A percentile compares a stretch with the other conserved stretches of the same genome.
Conservation (phyloP, 2,888 invertebrate genomes). For the Drosophila multiciliata region DNA sequence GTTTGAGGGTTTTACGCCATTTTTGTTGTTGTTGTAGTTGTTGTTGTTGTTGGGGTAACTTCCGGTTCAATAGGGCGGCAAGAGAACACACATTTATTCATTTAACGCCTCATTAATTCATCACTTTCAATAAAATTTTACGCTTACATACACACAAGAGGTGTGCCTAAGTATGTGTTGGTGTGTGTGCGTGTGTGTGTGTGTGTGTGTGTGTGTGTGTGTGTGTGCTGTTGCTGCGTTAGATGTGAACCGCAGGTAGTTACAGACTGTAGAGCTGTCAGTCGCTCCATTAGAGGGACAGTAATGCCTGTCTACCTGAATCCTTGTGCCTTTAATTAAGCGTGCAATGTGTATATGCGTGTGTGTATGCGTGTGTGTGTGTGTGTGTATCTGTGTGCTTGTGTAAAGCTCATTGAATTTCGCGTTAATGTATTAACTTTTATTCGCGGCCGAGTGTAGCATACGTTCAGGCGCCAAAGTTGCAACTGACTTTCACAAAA, state of each 20-base stretch:
- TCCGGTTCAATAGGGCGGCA: constrained; percentile 83
- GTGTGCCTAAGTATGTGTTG: constrained; percentile 26
- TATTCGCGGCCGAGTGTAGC: constrained; percentile 45
- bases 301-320: constrained; percentile 43
- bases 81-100: constrained; percentile 71
- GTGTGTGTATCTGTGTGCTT: background rate
- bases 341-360: constrained; percentile 41
- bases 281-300: constrained; percentile 39
- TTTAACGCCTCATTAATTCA: constrained; percentile 83
- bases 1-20: constrained; percentile 31
- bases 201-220: constrained; percentile 30
- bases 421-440: constrained; percentile 67
- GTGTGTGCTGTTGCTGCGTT: constrained; percentile 29
- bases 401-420: constrained; percentile 65
- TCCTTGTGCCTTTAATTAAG: constrained; percentile 63
- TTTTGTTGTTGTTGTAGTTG: constrained; percentile 24
- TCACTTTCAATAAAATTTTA: constrained; percentile 82
- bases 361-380: constrained; percentile 13
- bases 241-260: constrained; percentile 53
- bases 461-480: constrained; percentile 56
- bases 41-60: constrained; percentile 58
- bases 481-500: constrained; percentile 44
- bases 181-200: constrained; percentile 29
- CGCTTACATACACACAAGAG: constrained; percentile 65
- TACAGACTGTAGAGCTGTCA: constrained; percentile 18